Conservation (phyloP, 35 echinoderm and acorn worm species). For the Eucidaris tribuloides region DNA sequence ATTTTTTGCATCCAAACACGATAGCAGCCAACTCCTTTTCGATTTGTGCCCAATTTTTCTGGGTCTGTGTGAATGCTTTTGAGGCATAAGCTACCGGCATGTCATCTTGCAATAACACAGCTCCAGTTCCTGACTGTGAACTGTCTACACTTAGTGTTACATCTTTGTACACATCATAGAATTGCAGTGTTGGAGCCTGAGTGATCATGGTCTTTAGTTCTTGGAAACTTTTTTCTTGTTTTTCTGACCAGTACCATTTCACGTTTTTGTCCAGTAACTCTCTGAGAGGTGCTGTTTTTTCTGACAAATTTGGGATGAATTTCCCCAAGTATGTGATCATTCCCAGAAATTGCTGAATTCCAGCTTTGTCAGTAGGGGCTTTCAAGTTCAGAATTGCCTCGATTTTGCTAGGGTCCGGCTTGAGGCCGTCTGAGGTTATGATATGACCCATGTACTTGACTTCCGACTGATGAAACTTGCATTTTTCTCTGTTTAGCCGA, state of each 20-base stretch:
- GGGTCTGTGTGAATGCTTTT: conserved; percentile 39
- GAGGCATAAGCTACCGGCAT: conserved; percentile 53
- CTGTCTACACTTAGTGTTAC: conserved; percentile 32
- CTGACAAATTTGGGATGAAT: conserved; percentile 41
- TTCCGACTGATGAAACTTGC: conserved; percentile 22
- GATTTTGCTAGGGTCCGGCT: conserved; percentile 37
- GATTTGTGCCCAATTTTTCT: conserved; percentile 60
- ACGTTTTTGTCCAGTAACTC: conserved; percentile 25
- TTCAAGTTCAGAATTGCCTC: conserved; percentile 48
- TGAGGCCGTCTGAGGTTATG: conserved; percentile 50
- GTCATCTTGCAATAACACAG: conserved; percentile 33
- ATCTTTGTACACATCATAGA: conserved; percentile 27
- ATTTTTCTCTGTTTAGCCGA: conserved; percentile 51
- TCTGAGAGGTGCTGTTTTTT: conserved; percentile 40
- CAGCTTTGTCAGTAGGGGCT: conserved; percentile 3
- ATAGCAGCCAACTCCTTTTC: conserved; percentile 68
- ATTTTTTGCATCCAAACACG: conserved; percentile 52
- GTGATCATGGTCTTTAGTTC: conserved; percentile 20
- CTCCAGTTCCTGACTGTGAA: conserved; percentile 11
- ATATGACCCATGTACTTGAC: conserved; percentile 47
- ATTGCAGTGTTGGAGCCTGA: not conserved
- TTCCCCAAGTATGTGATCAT: conserved; percentile 54
- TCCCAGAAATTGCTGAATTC: conserved; percentile 42
- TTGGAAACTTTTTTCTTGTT: conserved; percentile 21
- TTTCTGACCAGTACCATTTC: conserved; percentile 32